Conservation (phyloP, 2,797 vertebrate species). For the Rhyacichthys aspro region DNA sequence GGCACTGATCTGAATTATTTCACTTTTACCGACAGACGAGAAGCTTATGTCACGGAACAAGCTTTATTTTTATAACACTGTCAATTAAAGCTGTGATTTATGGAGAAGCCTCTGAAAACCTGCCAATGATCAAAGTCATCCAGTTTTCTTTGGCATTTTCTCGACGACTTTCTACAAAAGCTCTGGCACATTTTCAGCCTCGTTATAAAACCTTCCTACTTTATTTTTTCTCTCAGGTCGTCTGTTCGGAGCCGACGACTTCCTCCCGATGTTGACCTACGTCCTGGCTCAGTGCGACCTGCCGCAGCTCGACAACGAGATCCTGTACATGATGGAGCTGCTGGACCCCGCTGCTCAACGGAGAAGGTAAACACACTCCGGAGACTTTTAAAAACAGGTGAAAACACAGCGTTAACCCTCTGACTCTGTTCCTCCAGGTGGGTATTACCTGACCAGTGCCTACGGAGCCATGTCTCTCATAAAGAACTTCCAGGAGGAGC, state of each 20-base stretch:
- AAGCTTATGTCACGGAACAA: too few relatives aligned
- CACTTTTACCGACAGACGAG: too few relatives aligned
- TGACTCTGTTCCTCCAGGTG: slow-evolving; percentile 77
- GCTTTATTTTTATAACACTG: too few relatives aligned
- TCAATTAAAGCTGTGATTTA: too few relatives aligned
- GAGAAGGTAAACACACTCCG: slow-evolving; percentile 85
- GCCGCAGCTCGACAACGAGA: slow-evolving; percentile 90
- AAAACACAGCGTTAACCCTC: not conserved
- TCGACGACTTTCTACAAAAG: too few relatives aligned
- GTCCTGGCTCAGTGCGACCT: slow-evolving; percentile 92
- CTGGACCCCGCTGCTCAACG: slow-evolving; percentile 89
- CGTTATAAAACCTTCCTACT: too few relatives aligned
- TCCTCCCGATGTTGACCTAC: slow-evolving; percentile 90
- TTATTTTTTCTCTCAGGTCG: slow-evolving; percentile 81
- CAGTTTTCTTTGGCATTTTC: too few relatives aligned
- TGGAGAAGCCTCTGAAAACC: too few relatives aligned
- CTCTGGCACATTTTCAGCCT: not conserved
- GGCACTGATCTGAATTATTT: too few relatives aligned
- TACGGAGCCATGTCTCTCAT: slow-evolving; percentile 93
- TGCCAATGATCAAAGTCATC: too few relatives aligned
- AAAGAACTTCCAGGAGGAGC: slow-evolving; percentile 92
- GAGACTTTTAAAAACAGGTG: too few relatives aligned
- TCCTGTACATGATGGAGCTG: slow-evolving; percentile 97
- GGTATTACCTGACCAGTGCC: slow-evolving; percentile 93
- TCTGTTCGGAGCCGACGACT: slow-evolving; percentile 91